Conservation (phyloP, 1,140 invertebrate genomes). For the Mylabris phalerata region DNA sequence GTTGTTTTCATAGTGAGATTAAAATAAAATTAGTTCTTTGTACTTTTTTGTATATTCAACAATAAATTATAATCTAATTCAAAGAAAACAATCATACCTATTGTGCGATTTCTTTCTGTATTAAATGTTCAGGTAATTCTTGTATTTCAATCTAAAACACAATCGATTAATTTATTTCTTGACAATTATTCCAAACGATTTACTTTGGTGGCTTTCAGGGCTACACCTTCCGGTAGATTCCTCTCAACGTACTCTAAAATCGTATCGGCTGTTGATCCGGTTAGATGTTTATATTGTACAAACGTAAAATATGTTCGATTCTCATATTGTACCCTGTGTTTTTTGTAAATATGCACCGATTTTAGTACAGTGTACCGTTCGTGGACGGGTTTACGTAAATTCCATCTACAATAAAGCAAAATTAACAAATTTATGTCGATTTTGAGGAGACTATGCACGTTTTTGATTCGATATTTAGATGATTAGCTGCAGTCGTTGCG, state of each 20-base stretch:
- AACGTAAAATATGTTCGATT: slow-evolving; percentile 85
- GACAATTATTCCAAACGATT: slow-evolving; percentile 6
- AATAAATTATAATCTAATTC: no score
- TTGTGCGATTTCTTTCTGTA: background rate
- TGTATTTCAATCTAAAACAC: slow-evolving; percentile 50
- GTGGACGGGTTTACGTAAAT: slow-evolving; percentile 62
- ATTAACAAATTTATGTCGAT: no score
- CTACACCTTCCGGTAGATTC: slow-evolving; percentile 95
- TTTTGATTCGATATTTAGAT: slow-evolving; percentile 69
- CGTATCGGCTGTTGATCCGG: slow-evolving; percentile 92
- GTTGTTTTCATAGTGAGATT: no score
- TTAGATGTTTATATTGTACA: slow-evolving; percentile 76
- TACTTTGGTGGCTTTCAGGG: slow-evolving; percentile 88
- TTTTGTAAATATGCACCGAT: slow-evolving; percentile 87
- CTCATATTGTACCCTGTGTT: slow-evolving; percentile 95
- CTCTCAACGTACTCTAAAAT: slow-evolving; percentile 94
- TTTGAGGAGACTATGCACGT: slow-evolving; percentile 51
- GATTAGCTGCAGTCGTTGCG: slow-evolving; percentile 64
- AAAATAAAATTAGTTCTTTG: no score
- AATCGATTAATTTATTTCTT: slow-evolving; percentile 10
- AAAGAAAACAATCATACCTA: no score
- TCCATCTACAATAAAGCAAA: slow-evolving; percentile 52
- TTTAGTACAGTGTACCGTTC: slow-evolving; percentile 75
- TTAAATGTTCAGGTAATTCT: slow-evolving; percentile 40
- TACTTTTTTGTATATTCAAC: no score